Conservation (phyloP, 2,888 invertebrate species). For the Troides oblongomaculatus region DNA sequence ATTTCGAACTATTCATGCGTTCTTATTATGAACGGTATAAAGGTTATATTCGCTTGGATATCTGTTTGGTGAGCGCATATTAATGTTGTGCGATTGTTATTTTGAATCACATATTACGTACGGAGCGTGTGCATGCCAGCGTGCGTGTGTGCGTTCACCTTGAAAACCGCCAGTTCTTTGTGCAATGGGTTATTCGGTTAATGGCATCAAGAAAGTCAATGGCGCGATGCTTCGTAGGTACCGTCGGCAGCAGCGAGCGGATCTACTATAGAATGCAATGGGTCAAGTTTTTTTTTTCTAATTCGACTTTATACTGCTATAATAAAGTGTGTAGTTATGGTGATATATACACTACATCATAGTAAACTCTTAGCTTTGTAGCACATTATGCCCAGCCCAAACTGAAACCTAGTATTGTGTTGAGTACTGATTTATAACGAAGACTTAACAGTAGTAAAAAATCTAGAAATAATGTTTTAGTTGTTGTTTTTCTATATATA, state of each 20-base stretch:
- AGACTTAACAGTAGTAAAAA: too few relatives aligned
- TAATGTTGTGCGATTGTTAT: slow-evolving; percentile 53
- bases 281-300: slow-evolving; percentile 21
- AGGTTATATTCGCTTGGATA: slow-evolving; percentile 37
- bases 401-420: too few relatives aligned
- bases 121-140: slow-evolving; percentile 38
- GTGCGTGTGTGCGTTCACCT: slow-evolving; percentile 74
- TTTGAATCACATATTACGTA: slow-evolving; percentile 62
- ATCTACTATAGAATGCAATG: slow-evolving; percentile 13
- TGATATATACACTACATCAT: too few relatives aligned
- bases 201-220: slow-evolving; percentile 79
- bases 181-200: slow-evolving; percentile 81
- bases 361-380: too few relatives aligned
- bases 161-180: slow-evolving; percentile 78
- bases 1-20: slow-evolving; percentile 14
- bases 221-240: slow-evolving; percentile 69
- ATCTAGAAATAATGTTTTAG: too few relatives aligned
- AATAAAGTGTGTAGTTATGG: too few relatives aligned
- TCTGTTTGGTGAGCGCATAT: slow-evolving; percentile 27
- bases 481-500: too few relatives aligned
- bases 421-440: too few relatives aligned
- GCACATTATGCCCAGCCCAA: too few relatives aligned
- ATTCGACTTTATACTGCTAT: neutral
- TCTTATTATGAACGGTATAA: slow-evolving; percentile 34
- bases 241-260: slow-evolving; percentile 50